Percentiles rank a stretch among this genome's conserved stretches.
phyloP scores from a whole-genome alignment of 2,797 vertebrate genomes.

The Enteromius thamalakanensis region DNA sequence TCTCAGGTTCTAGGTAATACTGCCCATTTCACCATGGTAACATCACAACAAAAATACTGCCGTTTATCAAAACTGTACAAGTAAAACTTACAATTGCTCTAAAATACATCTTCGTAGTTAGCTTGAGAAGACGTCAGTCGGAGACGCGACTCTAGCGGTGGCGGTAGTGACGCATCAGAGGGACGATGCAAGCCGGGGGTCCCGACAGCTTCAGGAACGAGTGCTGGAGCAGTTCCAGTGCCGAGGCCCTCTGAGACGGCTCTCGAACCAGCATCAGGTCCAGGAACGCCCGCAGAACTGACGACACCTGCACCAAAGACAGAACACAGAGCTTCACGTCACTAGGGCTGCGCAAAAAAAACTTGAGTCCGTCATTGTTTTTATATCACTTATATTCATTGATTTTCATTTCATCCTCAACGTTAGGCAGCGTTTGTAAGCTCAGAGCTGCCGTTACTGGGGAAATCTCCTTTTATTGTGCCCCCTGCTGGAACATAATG shows the following conservation, averaged over 20 bases:
- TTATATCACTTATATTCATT: too few relatives aligned
- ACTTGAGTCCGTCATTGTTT: too few relatives aligned
- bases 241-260: slow-evolving; percentile 92
- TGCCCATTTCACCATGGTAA: slow-evolving; percentile 93
- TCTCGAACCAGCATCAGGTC: slow-evolving; percentile 96
- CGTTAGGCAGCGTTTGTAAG: too few relatives aligned
- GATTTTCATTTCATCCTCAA: too few relatives aligned
- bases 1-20: slow-evolving; percentile 87
- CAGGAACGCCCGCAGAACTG: slow-evolving; percentile 89
- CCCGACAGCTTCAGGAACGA: slow-evolving; percentile 93
- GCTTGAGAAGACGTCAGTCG: slow-evolving; percentile 67
- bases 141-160: slow-evolving; percentile 80
- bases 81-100: slow-evolving; percentile 92
- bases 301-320: slow-evolving; percentile 81
- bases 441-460: too few relatives aligned
- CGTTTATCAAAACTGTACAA: slow-evolving; percentile 99
- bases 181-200: slow-evolving; percentile 93
- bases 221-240: slow-evolving; percentile 91
- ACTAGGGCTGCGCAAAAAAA: too few relatives aligned
- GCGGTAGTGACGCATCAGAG: slow-evolving; percentile 97
- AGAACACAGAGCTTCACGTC: too few relatives aligned
- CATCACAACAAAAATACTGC: slow-evolving; percentile 95
- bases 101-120: slow-evolving; percentile 96
- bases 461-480: too few relatives aligned
- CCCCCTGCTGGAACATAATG: too few relatives aligned